phyloP scores from a whole-genome alignment of 1,140 invertebrate species.

The Drosophila sp. region DNA sequence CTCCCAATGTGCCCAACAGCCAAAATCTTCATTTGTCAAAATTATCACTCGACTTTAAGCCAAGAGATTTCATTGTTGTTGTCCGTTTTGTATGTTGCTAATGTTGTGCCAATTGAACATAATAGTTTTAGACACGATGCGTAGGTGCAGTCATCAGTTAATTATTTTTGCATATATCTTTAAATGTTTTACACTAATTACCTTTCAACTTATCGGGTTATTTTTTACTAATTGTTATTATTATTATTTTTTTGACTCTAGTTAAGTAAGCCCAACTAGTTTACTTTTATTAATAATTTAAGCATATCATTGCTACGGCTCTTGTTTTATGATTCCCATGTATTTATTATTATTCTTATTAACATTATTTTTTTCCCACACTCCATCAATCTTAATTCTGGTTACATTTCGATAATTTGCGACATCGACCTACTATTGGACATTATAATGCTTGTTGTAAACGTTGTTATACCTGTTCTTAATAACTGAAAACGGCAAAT shows the following conservation, averaged over 20 bases:
- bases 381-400: slow-evolving; percentile 11
- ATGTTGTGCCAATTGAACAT: slow-evolving; percentile 21
- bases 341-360: neutral
- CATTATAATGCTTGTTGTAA: slow-evolving; percentile 27
- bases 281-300: too few species aligned
- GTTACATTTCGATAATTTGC: slow-evolving; percentile 4
- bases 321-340: too few species aligned
- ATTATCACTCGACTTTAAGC: slow-evolving; percentile 66
- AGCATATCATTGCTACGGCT: too few species aligned
- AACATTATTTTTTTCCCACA: slow-evolving; percentile 9
- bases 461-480: slow-evolving; percentile 25
- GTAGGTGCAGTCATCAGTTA: slow-evolving; percentile 44
- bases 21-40: slow-evolving; percentile 81
- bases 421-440: slow-evolving; percentile 18
- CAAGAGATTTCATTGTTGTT: slow-evolving; percentile 28
- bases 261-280: too few species aligned
- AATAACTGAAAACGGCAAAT: slow-evolving; percentile 33
- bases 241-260: neutral
- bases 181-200: neutral
- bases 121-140: slow-evolving; percentile 25
- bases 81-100: slow-evolving; percentile 13
- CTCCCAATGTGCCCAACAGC: slow-evolving; percentile 68
- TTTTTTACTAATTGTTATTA: neutral
- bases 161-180: slow-evolving; percentile 18
- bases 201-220: neutral